These are phyloP conservation scores for Isaurus tuberculatus DNA, from an alignment of 92 coral and sea anemone species.

Conservation along the genomic window DNA sequence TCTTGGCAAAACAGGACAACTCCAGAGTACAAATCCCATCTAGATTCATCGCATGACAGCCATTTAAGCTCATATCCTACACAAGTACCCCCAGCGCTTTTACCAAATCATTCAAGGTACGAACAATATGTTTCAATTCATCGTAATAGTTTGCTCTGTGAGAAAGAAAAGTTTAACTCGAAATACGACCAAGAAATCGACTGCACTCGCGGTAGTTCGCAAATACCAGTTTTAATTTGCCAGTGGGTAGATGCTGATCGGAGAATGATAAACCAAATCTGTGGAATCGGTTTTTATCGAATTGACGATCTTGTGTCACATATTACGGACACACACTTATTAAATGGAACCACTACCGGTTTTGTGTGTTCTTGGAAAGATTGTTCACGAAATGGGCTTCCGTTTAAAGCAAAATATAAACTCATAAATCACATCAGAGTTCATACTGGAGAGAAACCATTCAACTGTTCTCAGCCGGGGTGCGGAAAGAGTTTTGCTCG, in stretches of 20 bases:
- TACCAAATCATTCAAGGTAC: constrained; percentile 21
- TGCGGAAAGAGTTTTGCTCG: constrained; percentile 97
- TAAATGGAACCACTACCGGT: constrained; percentile 70
- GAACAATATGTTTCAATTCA: constrained; percentile 30
- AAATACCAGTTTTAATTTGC: constrained; percentile 74
- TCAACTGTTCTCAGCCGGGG: constrained; percentile 86
- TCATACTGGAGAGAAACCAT: constrained; percentile 98
- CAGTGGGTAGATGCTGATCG: constrained; percentile 76
- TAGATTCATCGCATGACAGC: constrained; percentile 3
- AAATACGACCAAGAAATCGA: constrained; percentile 43
- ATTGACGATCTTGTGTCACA: constrained; percentile 91
- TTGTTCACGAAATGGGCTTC: constrained; percentile 90
- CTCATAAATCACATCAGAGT: constrained; percentile 95
- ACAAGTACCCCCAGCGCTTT: constrained; percentile 23
- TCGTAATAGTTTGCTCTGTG: constrained; percentile 3
- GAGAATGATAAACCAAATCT: constrained; percentile 68
- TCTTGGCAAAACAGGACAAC: constrained; percentile 42
- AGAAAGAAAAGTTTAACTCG: constrained; percentile 33
- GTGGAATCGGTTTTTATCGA: constrained; percentile 86
- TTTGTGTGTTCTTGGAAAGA: constrained; percentile 96
- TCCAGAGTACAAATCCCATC: background rate
- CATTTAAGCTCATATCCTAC: constrained; percentile 34
- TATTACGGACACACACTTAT: constrained; percentile 86
- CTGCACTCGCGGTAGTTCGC: constrained; percentile 17
- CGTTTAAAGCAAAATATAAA: constrained; percentile 99